phyloP scores from a whole-genome alignment of 2,113 vertebrate genomes.

The Microtus richardsoni region DNA sequence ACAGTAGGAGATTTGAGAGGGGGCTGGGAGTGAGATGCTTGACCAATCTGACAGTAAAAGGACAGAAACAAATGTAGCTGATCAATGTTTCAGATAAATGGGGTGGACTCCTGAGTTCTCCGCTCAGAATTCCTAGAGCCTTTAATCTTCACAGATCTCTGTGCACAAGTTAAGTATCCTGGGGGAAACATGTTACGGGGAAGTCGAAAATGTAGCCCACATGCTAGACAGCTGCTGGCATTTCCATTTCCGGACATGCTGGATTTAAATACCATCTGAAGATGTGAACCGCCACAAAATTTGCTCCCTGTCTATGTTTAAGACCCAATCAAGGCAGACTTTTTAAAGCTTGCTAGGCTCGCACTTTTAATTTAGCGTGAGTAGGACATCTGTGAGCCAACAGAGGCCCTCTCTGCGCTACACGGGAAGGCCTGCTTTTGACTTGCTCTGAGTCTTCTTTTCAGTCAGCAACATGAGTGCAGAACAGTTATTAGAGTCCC shows the following conservation, averaged over 20 bases:
- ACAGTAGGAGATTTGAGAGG: background rate
- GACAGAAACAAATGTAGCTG: background rate
- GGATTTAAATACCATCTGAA: constrained; percentile 31
- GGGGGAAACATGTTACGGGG: background rate
- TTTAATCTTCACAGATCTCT: background rate
- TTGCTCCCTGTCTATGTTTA: constrained; percentile 48
- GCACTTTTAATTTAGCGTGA: constrained; percentile 84
- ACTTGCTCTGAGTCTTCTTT: constrained; percentile 88
- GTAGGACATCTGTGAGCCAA: constrained; percentile 83
- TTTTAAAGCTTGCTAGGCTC: constrained; percentile 78
- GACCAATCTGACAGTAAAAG: background rate
- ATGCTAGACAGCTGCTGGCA: background rate
- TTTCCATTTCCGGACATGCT: constrained; percentile 13
- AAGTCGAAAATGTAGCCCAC: background rate
- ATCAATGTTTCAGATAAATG: background rate
- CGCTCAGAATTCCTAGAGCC: background rate
- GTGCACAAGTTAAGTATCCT: background rate
- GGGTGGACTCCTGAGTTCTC: background rate
- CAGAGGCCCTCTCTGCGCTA: constrained; percentile 80
- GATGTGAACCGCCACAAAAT: constrained; percentile 32
- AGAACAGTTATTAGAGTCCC: constrained; percentile 88
- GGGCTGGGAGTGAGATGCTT: background rate
- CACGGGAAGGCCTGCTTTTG: constrained; percentile 87
- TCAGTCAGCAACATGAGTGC: constrained; percentile 87
- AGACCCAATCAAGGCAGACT: constrained; percentile 51